These are phyloP conservation scores for Amazona guildingii DNA, from an alignment of 2,113 vertebrate genomes.

Conservation along the genomic window DNA sequence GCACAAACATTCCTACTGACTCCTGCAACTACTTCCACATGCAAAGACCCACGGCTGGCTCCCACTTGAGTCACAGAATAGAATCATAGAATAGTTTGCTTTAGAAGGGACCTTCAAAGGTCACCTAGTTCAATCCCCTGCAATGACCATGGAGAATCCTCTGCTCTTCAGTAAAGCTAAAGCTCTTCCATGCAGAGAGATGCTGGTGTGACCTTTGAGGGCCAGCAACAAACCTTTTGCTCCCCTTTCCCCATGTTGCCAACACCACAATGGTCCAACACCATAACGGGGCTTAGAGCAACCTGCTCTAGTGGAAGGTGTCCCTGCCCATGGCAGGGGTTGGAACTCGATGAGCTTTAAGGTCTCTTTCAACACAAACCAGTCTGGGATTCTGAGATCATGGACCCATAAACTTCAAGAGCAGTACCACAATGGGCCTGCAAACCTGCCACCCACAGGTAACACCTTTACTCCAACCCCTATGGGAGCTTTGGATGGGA, in stretches of 20 bases:
- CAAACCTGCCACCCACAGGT: neutral
- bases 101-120: neutral
- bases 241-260: neutral
- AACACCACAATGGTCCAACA: rapidly evolving
- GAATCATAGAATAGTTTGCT: neutral
- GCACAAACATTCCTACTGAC: neutral
- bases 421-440: rapidly evolving
- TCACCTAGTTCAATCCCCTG: neutral
- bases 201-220: neutral
- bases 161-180: neutral
- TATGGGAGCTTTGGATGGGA: rapidly evolving
- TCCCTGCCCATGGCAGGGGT: neutral
- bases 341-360: neutral
- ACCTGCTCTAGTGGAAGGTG: neutral
- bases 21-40: neutral
- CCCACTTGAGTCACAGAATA: neutral
- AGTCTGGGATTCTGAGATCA: neutral
- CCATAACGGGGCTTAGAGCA: neutral
- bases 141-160: neutral
- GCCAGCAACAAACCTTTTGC: neutral
- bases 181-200: neutral
- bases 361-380: neutral
- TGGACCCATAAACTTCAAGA: neutral
- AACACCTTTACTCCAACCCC: neutral
- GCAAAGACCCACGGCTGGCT: neutral